phyloP scores from a whole-genome alignment of 2,113 vertebrate genomes.

The Chloebia gouldiae region DNA sequence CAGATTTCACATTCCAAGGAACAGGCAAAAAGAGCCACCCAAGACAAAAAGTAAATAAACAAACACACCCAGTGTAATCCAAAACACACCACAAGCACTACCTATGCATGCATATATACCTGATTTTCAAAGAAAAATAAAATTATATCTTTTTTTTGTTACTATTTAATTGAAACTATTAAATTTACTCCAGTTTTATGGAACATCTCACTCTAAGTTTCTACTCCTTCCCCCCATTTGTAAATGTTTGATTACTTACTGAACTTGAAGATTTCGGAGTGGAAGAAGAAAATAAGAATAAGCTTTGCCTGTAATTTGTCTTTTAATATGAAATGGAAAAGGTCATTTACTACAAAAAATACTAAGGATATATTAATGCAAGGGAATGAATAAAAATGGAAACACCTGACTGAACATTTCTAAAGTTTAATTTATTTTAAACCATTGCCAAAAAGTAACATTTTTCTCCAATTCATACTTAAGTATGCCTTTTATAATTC shows the following conservation, averaged over 20 bases:
- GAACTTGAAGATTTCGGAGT: neutral
- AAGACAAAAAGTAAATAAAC: neutral
- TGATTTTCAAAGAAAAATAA: neutral
- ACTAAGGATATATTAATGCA: neutral
- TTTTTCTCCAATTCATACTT: conserved; percentile 45
- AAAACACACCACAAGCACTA: neutral
- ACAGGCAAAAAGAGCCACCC: neutral
- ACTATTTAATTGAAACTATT: neutral
- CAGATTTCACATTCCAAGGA: neutral
- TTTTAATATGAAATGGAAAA: neutral
- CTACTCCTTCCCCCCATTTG: neutral
- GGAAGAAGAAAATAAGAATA: neutral
- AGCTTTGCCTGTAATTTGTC: neutral
- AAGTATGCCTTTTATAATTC: conserved; percentile 53
- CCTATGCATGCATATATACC: neutral
- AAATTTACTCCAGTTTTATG: neutral
- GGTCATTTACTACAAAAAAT: neutral
- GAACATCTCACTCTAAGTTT: neutral
- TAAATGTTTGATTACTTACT: neutral
- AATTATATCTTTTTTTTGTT: neutral
- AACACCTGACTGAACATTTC: conserved; percentile 7
- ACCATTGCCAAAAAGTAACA: conserved; percentile 13
- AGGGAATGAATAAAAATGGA: conserved; percentile 29
- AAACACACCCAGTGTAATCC: neutral
- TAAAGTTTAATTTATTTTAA: conserved; percentile 55